Conservation (phyloP, 1,140 invertebrate genomes). For the Cheumatopsyche charites region DNA sequence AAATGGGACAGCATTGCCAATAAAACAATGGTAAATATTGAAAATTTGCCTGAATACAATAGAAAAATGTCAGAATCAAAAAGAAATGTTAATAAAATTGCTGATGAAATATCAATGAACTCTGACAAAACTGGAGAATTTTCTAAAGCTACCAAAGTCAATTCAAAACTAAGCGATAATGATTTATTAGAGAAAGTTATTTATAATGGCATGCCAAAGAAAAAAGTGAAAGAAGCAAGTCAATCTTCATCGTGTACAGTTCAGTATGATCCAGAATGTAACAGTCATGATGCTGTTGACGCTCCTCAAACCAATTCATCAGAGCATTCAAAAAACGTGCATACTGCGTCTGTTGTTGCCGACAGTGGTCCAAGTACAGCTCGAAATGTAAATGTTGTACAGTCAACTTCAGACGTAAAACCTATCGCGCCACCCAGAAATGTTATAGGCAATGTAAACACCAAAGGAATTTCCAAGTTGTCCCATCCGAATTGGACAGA, state of each 20-base stretch:
- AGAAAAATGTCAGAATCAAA: too few species aligned
- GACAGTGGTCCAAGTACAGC: slow-evolving; percentile 23
- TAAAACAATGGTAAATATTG: slow-evolving; percentile 32
- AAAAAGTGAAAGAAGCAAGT: slow-evolving; percentile 33
- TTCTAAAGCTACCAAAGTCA: slow-evolving; percentile 63
- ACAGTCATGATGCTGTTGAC: not conserved
- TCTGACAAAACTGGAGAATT: slow-evolving; percentile 51
- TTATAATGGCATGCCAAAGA: slow-evolving; percentile 45
- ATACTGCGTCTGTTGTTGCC: slow-evolving; percentile 56
- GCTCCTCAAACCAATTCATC: not conserved
- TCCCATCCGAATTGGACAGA: not conserved
- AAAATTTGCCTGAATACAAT: too few species aligned
- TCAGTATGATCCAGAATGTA: not conserved
- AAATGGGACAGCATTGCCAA: slow-evolving; percentile 38
- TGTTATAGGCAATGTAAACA: slow-evolving; percentile 14
- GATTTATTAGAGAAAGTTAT: slow-evolving; percentile 46
- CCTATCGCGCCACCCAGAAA: slow-evolving; percentile 48
- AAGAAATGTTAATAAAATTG: too few species aligned
- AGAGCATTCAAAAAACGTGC: slow-evolving; percentile 58
- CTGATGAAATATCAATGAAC: slow-evolving; percentile 32
- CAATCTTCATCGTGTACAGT: not conserved
- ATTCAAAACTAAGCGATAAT: slow-evolving; percentile 46
- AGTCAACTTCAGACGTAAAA: slow-evolving; percentile 46
- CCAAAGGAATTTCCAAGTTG: not conserved
- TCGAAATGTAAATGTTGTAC: slow-evolving; percentile 29